phyloP scores from a whole-genome alignment of 2,888 invertebrate genomes.

The Pollenia angustigena region DNA sequence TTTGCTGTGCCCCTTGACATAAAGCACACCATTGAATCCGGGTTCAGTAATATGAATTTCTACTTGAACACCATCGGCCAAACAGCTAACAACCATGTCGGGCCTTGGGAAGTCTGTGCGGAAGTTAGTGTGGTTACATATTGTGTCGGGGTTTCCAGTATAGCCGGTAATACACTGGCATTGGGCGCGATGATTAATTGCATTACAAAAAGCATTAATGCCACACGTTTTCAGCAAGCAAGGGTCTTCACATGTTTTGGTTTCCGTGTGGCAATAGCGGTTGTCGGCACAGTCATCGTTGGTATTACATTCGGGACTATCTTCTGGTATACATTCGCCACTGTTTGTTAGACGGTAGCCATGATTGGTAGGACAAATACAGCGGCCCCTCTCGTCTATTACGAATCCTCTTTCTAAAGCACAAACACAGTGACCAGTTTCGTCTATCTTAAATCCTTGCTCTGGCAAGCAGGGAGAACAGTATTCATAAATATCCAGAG shows the following conservation, averaged over 20 bases:
- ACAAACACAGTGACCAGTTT: conserved; percentile 92
- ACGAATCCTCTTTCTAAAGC: conserved; percentile 91
- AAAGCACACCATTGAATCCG: conserved; percentile 94
- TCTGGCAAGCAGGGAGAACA: conserved; percentile 90
- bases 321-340: conserved; percentile 86
- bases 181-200: conserved; percentile 89
- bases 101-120: conserved; percentile 93
- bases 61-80: conserved; percentile 96
- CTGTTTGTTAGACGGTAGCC: conserved; percentile 87
- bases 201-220: conserved; percentile 90
- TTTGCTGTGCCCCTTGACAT: conserved; percentile 97
- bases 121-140: conserved; percentile 87
- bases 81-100: conserved; percentile 94
- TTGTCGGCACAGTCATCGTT: conserved; percentile 91
- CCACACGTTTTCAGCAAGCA: conserved; percentile 90
- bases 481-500: conserved; percentile 90
- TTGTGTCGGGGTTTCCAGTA: conserved; percentile 89
- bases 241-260: conserved; percentile 91
- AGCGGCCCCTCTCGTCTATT: conserved; percentile 90
- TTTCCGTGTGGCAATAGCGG: conserved; percentile 89
- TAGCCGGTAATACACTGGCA: conserved; percentile 92
- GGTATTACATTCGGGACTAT: conserved; percentile 87
- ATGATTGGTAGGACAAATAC: conserved; percentile 89
- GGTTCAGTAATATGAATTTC: conserved; percentile 89
- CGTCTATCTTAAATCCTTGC: conserved; percentile 90